Percentiles rank a stretch among this genome's conserved stretches.
These are phyloP conservation scores for Holothuria scabra DNA, from an alignment of 53 echinoderm and acorn worm species.

Conservation along the genomic window DNA sequence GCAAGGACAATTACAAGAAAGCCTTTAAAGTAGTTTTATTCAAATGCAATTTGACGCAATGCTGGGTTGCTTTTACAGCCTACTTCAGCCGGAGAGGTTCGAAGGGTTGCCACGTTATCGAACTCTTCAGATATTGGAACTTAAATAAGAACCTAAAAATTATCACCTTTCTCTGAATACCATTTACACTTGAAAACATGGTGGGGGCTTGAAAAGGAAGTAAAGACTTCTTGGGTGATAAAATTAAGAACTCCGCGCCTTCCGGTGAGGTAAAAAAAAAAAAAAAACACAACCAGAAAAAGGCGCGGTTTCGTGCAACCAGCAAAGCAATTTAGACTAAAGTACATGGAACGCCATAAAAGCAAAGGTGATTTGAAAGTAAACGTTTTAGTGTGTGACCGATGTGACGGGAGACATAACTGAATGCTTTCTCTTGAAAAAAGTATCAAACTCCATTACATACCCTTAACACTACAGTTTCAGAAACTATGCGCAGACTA, in stretches of 20 bases:
- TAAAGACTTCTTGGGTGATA: constrained; percentile 15
- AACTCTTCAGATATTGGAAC: constrained; percentile 4
- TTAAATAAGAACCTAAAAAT: constrained; percentile 31
- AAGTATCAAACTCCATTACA: too few species aligned
- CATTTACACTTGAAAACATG: constrained; percentile 20
- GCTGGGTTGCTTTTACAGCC: constrained; percentile 43
- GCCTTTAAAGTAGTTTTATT: constrained; percentile 44
- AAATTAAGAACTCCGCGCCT: constrained; percentile 25
- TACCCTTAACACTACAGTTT: too few species aligned
- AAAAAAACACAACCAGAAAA: too few species aligned
- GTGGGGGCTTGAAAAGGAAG: constrained; percentile 28
- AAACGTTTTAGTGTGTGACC: too few species aligned
- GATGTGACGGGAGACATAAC: too few species aligned
- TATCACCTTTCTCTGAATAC: constrained; percentile 28
- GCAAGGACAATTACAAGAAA: constrained; percentile 39
- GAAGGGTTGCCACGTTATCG: constrained; percentile 42
- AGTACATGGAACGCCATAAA: too few species aligned
- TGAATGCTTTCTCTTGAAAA: too few species aligned
- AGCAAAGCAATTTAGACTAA: too few species aligned
- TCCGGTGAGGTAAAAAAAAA: constrained; percentile 20
- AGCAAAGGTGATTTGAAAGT: too few species aligned
- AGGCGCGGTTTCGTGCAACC: too few species aligned
- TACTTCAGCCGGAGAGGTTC: constrained; percentile 37
- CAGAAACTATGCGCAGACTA: too few species aligned
- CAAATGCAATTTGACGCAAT: constrained; percentile 42